phyloP scores from a whole-genome alignment of 2,797 vertebrate species.

The Molossus alvarezi region DNA sequence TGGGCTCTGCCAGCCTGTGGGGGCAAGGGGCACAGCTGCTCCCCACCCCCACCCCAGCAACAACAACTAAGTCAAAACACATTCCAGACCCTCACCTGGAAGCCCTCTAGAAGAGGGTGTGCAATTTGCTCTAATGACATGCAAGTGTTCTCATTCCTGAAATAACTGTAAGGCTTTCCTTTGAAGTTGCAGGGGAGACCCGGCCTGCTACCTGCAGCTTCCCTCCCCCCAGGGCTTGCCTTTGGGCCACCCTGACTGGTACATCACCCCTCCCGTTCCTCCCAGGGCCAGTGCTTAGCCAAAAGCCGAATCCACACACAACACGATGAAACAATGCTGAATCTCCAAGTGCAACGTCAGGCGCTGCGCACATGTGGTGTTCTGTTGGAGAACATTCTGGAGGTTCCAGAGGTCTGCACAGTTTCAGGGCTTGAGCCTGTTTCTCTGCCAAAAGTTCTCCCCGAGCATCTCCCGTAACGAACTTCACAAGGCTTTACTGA shows the following conservation, averaged over 20 bases:
- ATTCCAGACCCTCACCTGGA: not conserved
- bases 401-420: not conserved
- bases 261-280: not conserved
- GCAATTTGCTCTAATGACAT: not conserved
- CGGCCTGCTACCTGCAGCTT: not conserved
- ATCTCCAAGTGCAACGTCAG: not conserved
- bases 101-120: not conserved
- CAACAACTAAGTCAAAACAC: not conserved
- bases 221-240: not conserved
- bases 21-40: not conserved
- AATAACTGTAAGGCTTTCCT: not conserved
- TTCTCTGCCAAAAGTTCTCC: not conserved
- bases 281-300: not conserved
- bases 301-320: not conserved
- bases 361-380: accelerated
- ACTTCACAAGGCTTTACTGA: not conserved
- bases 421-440: not conserved
- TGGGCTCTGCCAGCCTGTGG: not conserved
- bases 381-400: not conserved
- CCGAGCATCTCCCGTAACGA: not conserved
- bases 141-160: not conserved
- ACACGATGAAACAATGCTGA: not conserved
- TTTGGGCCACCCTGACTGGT: not conserved
- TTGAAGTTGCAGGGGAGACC: not conserved
- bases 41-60: not conserved